phyloP scores from a whole-genome alignment of 2,797 vertebrate species.

The Podargus strigoides region DNA sequence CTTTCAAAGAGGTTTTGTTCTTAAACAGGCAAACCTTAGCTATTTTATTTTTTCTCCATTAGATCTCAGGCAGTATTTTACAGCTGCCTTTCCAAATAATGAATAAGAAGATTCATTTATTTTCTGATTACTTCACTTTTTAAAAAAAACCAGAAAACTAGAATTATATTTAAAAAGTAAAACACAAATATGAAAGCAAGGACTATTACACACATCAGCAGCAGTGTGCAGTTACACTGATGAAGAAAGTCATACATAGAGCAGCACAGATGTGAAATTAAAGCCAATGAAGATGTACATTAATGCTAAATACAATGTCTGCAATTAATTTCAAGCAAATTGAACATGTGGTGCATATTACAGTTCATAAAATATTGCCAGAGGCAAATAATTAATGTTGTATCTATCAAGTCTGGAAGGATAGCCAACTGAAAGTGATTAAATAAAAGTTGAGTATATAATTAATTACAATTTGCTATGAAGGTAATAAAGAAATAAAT shows the following conservation, averaged over 20 bases:
- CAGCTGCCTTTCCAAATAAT: background rate
- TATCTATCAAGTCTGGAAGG: background rate
- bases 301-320: background rate
- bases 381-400: background rate
- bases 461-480: background rate
- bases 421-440: background rate
- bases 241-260: background rate
- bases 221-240: background rate
- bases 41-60: background rate
- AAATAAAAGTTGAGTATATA: background rate
- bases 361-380: background rate
- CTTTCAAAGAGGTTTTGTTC: background rate
- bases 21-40: background rate
- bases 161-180: background rate
- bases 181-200: background rate
- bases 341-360: background rate
- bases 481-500: background rate
- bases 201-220: background rate
- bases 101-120: background rate
- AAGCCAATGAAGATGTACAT: background rate
- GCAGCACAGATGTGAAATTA: background rate
- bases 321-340: background rate
- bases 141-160: background rate
- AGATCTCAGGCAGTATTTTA: background rate
- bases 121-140: background rate